These are phyloP conservation scores for Eriocheir sinensis DNA, from an alignment of 1,140 invertebrate species.

Conservation along the genomic window DNA sequence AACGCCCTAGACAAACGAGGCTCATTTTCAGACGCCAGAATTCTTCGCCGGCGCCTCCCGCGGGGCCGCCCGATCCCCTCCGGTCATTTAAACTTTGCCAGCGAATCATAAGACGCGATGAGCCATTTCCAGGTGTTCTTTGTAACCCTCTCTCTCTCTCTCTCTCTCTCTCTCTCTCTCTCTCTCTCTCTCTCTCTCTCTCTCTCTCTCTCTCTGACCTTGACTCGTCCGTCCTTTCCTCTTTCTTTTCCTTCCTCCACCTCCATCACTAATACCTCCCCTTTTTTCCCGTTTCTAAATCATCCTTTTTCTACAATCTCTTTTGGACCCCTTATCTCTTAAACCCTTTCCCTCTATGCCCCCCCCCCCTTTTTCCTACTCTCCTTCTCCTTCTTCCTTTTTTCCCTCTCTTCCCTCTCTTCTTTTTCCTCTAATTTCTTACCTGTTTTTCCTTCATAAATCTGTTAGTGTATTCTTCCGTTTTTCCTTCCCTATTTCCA, in stretches of 20 bases:
- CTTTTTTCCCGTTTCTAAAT: too few relatives aligned
- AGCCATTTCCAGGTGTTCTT: not conserved
- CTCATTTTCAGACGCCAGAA: constrained; percentile 47
- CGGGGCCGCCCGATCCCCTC: constrained; percentile 36
- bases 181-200: too few relatives aligned
- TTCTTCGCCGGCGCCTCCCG: constrained; percentile 1
- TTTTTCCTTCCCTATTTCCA: too few relatives aligned
- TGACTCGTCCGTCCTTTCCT: too few relatives aligned
- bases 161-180: constrained; percentile 37
- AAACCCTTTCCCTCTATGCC: not conserved
- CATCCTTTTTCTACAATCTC: too few relatives aligned
- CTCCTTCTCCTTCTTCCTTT: constrained; percentile 38
- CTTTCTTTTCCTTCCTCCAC: too few relatives aligned
- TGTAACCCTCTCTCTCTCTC: not conserved
- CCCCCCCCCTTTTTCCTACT: not conserved
- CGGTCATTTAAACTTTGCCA: constrained; percentile 50
- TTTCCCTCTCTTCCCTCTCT: not conserved
- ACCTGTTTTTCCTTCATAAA: not conserved
- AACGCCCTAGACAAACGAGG: constrained; percentile 42
- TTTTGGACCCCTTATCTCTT: not conserved
- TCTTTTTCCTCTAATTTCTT: not conserved
- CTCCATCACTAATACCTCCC: not conserved
- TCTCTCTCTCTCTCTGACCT: too few relatives aligned
- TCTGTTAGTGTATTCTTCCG: too few relatives aligned
- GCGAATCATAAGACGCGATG: constrained; percentile 49